A percentile compares a stretch with the other conserved stretches of the same genome.
Conservation (phyloP, 2,113 vertebrate genomes). For the Echinops telfairi region DNA sequence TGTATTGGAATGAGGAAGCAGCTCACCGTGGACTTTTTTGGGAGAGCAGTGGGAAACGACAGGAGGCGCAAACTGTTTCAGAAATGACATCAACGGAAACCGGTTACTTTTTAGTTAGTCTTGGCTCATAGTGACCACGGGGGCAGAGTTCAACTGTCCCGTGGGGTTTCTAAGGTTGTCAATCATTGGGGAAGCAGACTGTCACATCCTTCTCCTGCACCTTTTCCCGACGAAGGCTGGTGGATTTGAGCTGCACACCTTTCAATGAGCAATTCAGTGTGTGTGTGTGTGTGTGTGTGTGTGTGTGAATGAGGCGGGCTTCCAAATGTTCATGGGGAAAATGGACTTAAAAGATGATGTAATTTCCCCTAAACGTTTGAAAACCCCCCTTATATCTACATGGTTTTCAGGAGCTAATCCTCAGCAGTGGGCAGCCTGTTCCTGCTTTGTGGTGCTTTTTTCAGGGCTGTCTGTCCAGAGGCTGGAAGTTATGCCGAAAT, state of each 20-base stretch:
- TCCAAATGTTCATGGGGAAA: too few species aligned
- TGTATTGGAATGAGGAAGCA: not conserved
- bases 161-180: not conserved
- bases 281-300: too few species aligned
- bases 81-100: not conserved
- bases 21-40: not conserved
- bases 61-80: not conserved
- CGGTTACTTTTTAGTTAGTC: not conserved
- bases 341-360: too few species aligned
- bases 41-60: slow-evolving; percentile 22
- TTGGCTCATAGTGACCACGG: not conserved
- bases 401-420: too few species aligned
- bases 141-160: not conserved
- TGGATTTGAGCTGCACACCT: not conserved
- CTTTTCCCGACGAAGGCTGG: too few species aligned
- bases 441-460: too few species aligned
- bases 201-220: not conserved
- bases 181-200: not conserved
- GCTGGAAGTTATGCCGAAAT: too few species aligned
- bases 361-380: too few species aligned
- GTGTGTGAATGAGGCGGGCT: too few species aligned
- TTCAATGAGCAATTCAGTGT: not conserved
- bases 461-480: too few species aligned
- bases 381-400: too few species aligned
- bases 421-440: too few species aligned